These are phyloP conservation scores for Dicrostonyx torquatus DNA, from an alignment of 2,797 vertebrate species.

Conservation along the genomic window DNA sequence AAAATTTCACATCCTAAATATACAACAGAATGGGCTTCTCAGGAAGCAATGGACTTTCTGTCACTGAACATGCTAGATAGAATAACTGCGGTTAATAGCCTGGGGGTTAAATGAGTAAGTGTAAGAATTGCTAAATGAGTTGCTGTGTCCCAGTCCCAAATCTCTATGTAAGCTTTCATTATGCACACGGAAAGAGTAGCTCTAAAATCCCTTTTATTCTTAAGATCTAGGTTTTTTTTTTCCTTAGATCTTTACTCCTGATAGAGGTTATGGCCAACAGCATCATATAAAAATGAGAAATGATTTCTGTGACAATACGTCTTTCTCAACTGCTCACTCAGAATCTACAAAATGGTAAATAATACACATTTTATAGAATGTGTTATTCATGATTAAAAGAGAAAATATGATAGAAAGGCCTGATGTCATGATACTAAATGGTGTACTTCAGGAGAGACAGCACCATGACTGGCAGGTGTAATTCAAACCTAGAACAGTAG, in stretches of 20 bases:
- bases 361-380: not conserved
- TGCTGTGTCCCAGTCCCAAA: not conserved
- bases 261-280: not conserved
- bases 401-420: not conserved
- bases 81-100: not conserved
- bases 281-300: not conserved
- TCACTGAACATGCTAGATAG: not conserved
- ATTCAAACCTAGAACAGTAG: not conserved
- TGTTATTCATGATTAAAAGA: not conserved
- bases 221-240: not conserved
- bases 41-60: not conserved
- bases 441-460: not conserved
- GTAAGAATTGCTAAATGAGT: not conserved
- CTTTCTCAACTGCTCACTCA: not conserved
- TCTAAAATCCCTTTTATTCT: not conserved
- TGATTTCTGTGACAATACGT: not conserved
- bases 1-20: not conserved
- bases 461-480: not conserved
- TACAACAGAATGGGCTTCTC: not conserved
- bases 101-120: not conserved
- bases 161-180: not conserved
- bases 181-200: not conserved
- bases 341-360: conserved; percentile 21
- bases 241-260: not conserved
- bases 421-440: not conserved